phyloP scores from a whole-genome alignment of 2,113 vertebrate species.

The Semicossyphus pulcher region DNA sequence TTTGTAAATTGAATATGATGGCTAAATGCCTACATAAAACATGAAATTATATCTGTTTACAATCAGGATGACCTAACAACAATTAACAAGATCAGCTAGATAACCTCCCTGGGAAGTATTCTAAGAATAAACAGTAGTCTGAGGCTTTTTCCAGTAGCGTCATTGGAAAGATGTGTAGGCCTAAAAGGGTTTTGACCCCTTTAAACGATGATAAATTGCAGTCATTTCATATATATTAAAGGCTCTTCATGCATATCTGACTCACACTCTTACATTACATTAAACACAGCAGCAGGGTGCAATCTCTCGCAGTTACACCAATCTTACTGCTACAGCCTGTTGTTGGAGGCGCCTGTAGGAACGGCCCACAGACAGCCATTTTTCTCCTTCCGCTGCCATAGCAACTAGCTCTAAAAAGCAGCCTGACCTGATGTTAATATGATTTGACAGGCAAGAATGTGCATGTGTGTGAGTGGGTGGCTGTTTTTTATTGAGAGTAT shows the following conservation, averaged over 20 bases:
- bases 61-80: not conserved
- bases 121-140: constrained; percentile 13
- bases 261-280: constrained; percentile 24
- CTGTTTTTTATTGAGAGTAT: constrained; percentile 33
- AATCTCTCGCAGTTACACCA: constrained; percentile 40
- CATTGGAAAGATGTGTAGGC: constrained; percentile 8
- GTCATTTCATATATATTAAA: constrained; percentile 27
- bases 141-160: not conserved
- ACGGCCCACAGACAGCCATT: constrained; percentile 60
- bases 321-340: constrained; percentile 38
- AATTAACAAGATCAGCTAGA: not conserved
- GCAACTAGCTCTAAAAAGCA: constrained; percentile 72
- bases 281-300: constrained; percentile 16
- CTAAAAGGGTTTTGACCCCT: constrained; percentile 17
- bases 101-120: not conserved
- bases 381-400: constrained; percentile 74
- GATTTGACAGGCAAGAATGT: constrained; percentile 74
- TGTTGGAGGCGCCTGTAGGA: constrained; percentile 48
- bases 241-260: constrained; percentile 23
- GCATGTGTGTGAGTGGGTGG: constrained; percentile 19
- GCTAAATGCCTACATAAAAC: too few relatives aligned
- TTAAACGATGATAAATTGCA: constrained; percentile 27
- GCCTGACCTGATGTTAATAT: constrained; percentile 78
- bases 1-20: too few relatives aligned
- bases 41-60: too few relatives aligned